These are phyloP conservation scores for Hypolimnas misippus DNA, from an alignment of 2,888 invertebrate genomes.

Conservation along the genomic window DNA sequence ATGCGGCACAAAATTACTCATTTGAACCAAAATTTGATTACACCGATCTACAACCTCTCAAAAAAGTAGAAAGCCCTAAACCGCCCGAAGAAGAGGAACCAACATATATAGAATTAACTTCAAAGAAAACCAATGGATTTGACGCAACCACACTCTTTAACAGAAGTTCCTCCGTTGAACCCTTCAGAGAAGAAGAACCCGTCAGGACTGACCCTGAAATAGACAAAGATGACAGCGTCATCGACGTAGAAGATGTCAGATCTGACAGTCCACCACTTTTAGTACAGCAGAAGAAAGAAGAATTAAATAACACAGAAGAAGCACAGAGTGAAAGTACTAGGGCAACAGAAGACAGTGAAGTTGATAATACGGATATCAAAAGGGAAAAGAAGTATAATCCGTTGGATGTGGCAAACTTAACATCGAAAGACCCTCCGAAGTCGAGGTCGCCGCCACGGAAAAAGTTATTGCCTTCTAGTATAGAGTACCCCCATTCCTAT, in stretches of 20 bases:
- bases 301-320: conserved; percentile 48
- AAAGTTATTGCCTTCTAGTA: conserved; percentile 68
- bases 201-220: conserved; percentile 76
- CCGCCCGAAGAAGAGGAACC: conserved; percentile 68
- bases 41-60: conserved; percentile 72
- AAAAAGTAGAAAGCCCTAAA: conserved; percentile 76
- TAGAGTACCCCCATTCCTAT: conserved; percentile 66
- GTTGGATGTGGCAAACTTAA: conserved; percentile 86
- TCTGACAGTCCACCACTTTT: conserved; percentile 61
- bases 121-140: conserved; percentile 68
- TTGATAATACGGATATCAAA: conserved; percentile 66
- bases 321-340: conserved; percentile 59
- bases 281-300: conserved; percentile 50
- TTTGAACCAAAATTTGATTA: conserved; percentile 76
- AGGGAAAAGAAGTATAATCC: conserved; percentile 83
- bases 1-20: conserved; percentile 73
- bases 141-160: conserved; percentile 57
- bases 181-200: conserved; percentile 72
- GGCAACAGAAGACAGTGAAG: conserved; percentile 58
- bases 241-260: conserved; percentile 79
- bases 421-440: conserved; percentile 85
- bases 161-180: conserved; percentile 64
- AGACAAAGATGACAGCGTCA: conserved; percentile 78
- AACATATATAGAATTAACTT: conserved; percentile 75
- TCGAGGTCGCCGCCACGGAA: conserved; percentile 77